A percentile compares a stretch with the other conserved stretches of the same genome.
phyloP scores from a whole-genome alignment of 2,888 invertebrate genomes.

The Leptura quadrifasciata region DNA sequence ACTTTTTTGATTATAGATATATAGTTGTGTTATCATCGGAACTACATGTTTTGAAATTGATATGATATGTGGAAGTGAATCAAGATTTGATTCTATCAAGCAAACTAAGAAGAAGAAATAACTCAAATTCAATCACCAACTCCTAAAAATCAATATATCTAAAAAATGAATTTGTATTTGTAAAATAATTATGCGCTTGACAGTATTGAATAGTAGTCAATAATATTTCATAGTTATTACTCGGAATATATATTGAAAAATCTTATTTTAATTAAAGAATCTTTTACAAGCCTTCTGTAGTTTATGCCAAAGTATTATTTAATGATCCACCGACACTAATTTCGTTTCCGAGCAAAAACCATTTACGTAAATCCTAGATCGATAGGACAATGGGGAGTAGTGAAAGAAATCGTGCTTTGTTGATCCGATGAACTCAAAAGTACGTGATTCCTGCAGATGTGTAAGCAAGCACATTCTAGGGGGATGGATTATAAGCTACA shows the following conservation, averaged over 20 bases:
- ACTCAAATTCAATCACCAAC: too few relatives aligned
- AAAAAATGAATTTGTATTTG: too few relatives aligned
- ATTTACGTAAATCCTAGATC: conserved; percentile 26
- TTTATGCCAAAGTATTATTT: neutral
- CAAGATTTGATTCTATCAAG: too few relatives aligned
- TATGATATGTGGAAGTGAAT: too few relatives aligned
- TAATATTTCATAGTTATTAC: too few relatives aligned
- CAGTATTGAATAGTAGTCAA: too few relatives aligned
- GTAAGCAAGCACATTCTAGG: neutral
- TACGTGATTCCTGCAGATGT: conserved; percentile 17
- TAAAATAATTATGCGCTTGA: too few relatives aligned
- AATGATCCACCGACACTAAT: neutral
- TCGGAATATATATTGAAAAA: neutral
- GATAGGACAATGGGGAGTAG: neutral
- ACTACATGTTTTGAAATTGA: too few relatives aligned
- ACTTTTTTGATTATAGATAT: too few relatives aligned
- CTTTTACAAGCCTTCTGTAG: neutral
- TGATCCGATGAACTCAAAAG: conserved; percentile 6
- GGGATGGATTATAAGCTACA: conserved; percentile 6
- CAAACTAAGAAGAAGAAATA: too few relatives aligned
- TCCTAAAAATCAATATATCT: too few relatives aligned
- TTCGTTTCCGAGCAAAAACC: neutral
- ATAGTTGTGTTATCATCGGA: too few relatives aligned
- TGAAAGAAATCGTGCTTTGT: neutral
- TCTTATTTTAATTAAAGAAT: neutral